phyloP scores from a whole-genome alignment of 2,888 invertebrate species.

The Ephialtes manifestator region DNA sequence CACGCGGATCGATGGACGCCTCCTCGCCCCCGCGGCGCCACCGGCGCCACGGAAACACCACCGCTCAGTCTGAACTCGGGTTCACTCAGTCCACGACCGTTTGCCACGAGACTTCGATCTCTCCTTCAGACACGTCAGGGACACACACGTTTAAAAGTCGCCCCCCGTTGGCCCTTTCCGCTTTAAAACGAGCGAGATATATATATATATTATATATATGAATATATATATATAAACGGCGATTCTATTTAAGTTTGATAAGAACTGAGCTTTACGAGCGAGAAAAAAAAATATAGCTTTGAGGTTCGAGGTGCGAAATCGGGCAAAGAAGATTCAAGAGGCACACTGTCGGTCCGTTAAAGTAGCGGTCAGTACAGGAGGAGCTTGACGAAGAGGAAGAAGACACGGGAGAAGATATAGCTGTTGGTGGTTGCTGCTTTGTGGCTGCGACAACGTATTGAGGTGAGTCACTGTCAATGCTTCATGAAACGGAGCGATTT shows the following conservation, averaged over 20 bases:
- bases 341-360: slow-evolving; percentile 9
- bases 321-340: background rate
- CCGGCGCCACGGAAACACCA: slow-evolving; percentile 78
- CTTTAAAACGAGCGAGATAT: slow-evolving; percentile 31
- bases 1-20: slow-evolving; percentile 72
- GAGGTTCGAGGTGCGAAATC: slow-evolving; percentile 22
- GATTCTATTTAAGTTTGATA: slow-evolving; percentile 36
- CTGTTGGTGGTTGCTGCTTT: slow-evolving; percentile 45
- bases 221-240: background rate
- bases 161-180: slow-evolving; percentile 15
- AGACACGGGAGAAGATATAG: slow-evolving; percentile 29
- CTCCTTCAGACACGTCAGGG: slow-evolving; percentile 63
- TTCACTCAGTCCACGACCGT: slow-evolving; percentile 85
- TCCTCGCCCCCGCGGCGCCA: slow-evolving; percentile 79
- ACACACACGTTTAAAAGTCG: slow-evolving; percentile 63
- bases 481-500: background rate
- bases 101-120: slow-evolving; percentile 84
- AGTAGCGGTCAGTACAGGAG: slow-evolving; percentile 10
- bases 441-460: slow-evolving; percentile 48
- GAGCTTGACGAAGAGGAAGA: slow-evolving; percentile 20
- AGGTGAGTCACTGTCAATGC: slow-evolving; percentile 50
- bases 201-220: slow-evolving; percentile 7
- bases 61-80: slow-evolving; percentile 84
- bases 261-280: slow-evolving; percentile 23
- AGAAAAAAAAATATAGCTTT: slow-evolving; percentile 17